Conservation (phyloP, 2,888 invertebrate species). For the Lamproptera curius region DNA sequence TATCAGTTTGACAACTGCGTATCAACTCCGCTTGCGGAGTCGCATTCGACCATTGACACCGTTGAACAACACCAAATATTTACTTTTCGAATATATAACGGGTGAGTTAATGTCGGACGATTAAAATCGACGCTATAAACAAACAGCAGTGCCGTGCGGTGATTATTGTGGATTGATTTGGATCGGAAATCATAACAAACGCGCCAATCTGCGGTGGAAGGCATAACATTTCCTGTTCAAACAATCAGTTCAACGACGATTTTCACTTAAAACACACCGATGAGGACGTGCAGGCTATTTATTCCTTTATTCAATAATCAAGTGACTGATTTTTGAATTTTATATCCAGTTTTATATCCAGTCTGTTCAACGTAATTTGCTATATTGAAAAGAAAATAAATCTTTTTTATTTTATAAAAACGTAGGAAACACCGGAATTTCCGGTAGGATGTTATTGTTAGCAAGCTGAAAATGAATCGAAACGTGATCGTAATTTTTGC, state of each 20-base stretch:
- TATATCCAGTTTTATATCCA: no score
- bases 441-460: constrained; percentile 34
- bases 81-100: constrained; percentile 18
- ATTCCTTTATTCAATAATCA: constrained; percentile 5
- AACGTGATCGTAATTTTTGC: constrained; percentile 46
- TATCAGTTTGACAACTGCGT: constrained; percentile 14
- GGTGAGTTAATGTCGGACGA: constrained; percentile 14
- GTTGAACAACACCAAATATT: constrained; percentile 21
- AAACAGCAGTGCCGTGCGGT: constrained; percentile 28
- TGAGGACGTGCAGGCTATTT: constrained; percentile 17
- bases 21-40: constrained; percentile 3
- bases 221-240: constrained; percentile 43
- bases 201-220: constrained; percentile 31
- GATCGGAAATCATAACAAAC: constrained; percentile 53
- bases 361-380: no score
- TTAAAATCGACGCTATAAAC: constrained; percentile 18
- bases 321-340: constrained; percentile 7
- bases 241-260: constrained; percentile 37
- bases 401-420: constrained; percentile 2
- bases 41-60: constrained; percentile 12
- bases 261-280: constrained; percentile 21
- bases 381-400: no score
- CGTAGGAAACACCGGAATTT: constrained; percentile 13
- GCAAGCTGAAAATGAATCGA: constrained; percentile 60
- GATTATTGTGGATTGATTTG: constrained; percentile 20